Percentiles rank a stretch among this genome's conserved stretches.
Conservation (phyloP, 2,113 vertebrate species). For the Toxotes chatareus region DNA sequence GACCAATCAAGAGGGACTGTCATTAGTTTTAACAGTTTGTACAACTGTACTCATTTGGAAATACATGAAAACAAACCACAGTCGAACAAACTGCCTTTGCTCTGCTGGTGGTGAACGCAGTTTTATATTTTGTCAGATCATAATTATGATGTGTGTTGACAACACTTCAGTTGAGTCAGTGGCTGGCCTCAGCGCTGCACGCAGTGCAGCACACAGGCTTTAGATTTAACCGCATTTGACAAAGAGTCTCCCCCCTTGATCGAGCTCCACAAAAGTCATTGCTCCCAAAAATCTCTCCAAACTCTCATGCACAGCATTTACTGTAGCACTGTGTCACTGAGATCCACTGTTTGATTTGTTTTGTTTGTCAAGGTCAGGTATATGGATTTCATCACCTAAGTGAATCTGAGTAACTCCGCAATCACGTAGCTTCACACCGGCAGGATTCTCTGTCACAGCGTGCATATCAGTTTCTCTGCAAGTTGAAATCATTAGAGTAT, state of each 20-base stretch:
- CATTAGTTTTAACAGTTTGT: not conserved
- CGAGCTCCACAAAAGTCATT: constrained; percentile 20
- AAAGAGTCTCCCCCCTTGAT: constrained; percentile 42
- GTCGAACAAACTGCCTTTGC: not conserved
- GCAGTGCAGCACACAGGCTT: constrained; percentile 38
- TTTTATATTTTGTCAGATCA: constrained; percentile 43
- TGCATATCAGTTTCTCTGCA: constrained; percentile 44
- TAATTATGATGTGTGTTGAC: constrained; percentile 64
- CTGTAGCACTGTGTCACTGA: not conserved
- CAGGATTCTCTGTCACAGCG: constrained; percentile 41
- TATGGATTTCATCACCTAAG: constrained; percentile 32
- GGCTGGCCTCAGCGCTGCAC: constrained; percentile 34
- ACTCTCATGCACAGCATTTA: not conserved
- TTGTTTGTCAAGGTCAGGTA: constrained; percentile 37
- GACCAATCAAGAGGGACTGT: not conserved
- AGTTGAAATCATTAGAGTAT: constrained; percentile 42
- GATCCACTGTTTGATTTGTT: constrained; percentile 20
- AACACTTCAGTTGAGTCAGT: constrained; percentile 52
- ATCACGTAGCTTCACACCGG: constrained; percentile 8
- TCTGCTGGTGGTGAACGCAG: constrained; percentile 14
- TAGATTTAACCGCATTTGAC: constrained; percentile 60
- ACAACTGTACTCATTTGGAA: constrained; percentile 3
- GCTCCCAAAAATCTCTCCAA: not conserved
- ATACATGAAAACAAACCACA: constrained; percentile 12
- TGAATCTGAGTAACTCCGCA: constrained; percentile 26